Conservation (phyloP, 92 coral and sea anemone genomes). For the Zoanthus gigantus region DNA sequence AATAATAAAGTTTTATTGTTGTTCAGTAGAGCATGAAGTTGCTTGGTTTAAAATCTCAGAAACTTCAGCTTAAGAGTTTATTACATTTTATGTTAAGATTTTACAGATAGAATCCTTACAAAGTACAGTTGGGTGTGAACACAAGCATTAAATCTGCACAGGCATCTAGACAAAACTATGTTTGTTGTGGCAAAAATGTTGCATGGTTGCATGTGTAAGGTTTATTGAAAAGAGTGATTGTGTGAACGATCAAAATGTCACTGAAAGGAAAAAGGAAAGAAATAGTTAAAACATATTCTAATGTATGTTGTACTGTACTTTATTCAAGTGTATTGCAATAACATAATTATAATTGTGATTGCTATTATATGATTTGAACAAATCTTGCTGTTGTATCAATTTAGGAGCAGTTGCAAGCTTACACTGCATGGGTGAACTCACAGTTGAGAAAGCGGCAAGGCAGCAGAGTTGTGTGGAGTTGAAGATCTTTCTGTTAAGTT, state of each 20-base stretch:
- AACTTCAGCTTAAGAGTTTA: background rate
- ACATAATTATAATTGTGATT: background rate
- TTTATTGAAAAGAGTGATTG: background rate
- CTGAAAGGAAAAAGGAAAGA: conserved; percentile 6
- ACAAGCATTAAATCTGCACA: background rate
- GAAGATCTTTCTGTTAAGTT: too few relatives aligned
- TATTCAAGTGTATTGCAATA: background rate
- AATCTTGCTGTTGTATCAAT: conserved; percentile 25
- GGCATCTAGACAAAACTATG: background rate
- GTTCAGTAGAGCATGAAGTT: conserved; percentile 1
- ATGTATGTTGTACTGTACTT: conserved; percentile 2
- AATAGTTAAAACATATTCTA: conserved; percentile 8
- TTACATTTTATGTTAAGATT: background rate
- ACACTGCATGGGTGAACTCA: conserved; percentile 98
- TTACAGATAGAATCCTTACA: background rate
- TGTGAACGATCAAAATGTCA: conserved; percentile 17
- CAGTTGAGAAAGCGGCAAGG: conserved; percentile 94
- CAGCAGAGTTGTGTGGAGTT: conserved; percentile 90
- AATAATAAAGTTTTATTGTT: background rate
- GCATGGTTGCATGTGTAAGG: background rate
- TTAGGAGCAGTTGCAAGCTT: conserved; percentile 93
- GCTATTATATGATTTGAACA: background rate
- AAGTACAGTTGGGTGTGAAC: background rate
- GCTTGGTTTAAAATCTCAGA: background rate
- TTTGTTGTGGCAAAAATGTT: background rate